Base-by-base conservation (phyloP, 1,140 invertebrate species). In the Bombus breviceps region DNA sequence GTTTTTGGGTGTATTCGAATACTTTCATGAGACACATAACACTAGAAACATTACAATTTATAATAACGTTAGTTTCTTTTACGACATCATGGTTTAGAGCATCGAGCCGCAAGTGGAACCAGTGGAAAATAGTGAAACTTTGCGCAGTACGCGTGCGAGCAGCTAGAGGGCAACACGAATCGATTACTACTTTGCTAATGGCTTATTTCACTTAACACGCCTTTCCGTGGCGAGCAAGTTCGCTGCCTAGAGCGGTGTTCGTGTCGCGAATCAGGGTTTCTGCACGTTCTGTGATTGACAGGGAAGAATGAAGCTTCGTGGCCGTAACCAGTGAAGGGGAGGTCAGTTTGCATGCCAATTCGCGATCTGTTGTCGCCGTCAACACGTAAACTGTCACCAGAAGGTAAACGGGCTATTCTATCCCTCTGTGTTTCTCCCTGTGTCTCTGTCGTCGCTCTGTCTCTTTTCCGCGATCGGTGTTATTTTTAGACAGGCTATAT, bases 91-190 rank as follows among this genome's bases (percentile, higher is more conserved):
- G 59, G 68, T 75, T 66, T 47, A 41, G 25, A 53, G 18, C 32
- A 62, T 64, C 18, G 53, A 77, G 18, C 18, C 10, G 8, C n/a
- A 22, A 87, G 79, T 77, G 41, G 22, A 64, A 41, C 39, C 43
- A 18, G 25, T 66, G 59, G 71, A 53, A 75, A 62, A 71, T 39
- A 77, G 41, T 47, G 85, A 78, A 64, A 71, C 77, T 32, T 34
- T 4, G 78, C 72, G 68, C 81, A 90, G 83, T 86, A 77, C 89
- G 39, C 4, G 75, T 41, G 73, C 74, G 43, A 68, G 81, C 86
- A 71, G 71, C 76, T 78, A 90, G 89, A 90, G 89, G 89, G 89
- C 89, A 86, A 88, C 88, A 90, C 89, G 81, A 90, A 88, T 90
- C 89, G 83, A 90, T 90, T 85, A 81, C 81, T 47, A 85, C 81